Evolutionary conservation across 2,888 invertebrate species (phyloP).

Genomic region (Blera fallax): DNA sequence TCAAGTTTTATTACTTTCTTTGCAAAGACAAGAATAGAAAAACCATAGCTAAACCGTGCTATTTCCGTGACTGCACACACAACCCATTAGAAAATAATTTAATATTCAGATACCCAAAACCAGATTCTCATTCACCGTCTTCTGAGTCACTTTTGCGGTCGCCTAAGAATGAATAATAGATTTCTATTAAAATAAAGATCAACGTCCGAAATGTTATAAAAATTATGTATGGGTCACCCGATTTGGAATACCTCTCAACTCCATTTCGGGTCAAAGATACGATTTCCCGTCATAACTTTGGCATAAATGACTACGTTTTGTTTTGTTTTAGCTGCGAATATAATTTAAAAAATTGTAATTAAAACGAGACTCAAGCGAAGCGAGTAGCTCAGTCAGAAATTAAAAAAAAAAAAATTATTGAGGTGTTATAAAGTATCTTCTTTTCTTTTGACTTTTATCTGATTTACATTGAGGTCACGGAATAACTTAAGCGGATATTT

Average conservation of each 20-base stretch:
- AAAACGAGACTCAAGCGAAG: background rate
- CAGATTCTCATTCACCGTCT: too few species aligned
- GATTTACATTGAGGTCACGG: background rate
- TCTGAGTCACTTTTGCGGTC: too few species aligned
- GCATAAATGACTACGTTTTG: background rate
- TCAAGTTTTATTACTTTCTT: background rate
- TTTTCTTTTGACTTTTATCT: background rate
- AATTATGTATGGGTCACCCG: background rate
- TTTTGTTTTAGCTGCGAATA: background rate
- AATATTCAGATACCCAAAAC: background rate
- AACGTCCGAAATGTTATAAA: background rate
- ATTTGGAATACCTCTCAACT: background rate
- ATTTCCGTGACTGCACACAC: too few species aligned
- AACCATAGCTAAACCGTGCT: too few species aligned
- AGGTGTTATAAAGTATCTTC: background rate
- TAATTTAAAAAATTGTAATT: background rate
- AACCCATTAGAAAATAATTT: too few species aligned
- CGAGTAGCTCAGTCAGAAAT: background rate
- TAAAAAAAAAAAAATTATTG: background rate
- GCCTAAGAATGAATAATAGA: background rate
- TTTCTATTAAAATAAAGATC: constrained; percentile 3
- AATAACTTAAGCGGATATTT: background rate
- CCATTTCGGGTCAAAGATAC: background rate
- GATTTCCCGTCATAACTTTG: background rate
- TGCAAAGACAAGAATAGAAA: background rate